Conservation (phyloP, 2,797 vertebrate genomes). For the Bucorvus abyssinicus region DNA sequence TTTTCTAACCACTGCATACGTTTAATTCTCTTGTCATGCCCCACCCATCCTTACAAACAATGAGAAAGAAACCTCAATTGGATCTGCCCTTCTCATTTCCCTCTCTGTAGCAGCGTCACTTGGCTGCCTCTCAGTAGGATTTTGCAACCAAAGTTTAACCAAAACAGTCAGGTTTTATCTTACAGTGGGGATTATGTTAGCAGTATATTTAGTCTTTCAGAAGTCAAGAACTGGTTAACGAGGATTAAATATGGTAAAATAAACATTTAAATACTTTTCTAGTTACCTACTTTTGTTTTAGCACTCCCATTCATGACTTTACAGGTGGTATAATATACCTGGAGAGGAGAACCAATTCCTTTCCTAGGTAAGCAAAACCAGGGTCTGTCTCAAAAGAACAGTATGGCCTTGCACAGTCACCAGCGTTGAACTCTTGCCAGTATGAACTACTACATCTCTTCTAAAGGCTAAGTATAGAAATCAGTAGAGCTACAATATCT, state of each 20-base stretch:
- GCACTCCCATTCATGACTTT: background rate
- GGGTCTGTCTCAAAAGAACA: background rate
- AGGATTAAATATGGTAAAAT: background rate
- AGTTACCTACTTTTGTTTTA: background rate
- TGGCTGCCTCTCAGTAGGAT: background rate
- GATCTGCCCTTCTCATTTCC: background rate
- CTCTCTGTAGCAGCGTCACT: rapidly evolving
- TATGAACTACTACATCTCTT: background rate
- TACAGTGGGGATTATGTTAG: background rate
- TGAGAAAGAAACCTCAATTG: background rate
- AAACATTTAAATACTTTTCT: background rate
- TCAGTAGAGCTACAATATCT: background rate
- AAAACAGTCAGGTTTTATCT: background rate
- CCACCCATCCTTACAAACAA: background rate
- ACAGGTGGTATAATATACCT: background rate
- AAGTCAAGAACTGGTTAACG: background rate
- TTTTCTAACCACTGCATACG: background rate
- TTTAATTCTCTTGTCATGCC: background rate
- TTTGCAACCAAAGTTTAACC: background rate
- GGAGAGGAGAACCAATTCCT: background rate
- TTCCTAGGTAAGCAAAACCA: background rate
- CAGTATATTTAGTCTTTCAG: background rate
- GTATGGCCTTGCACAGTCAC: background rate
- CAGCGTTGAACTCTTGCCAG: background rate
- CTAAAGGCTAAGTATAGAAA: background rate